Conservation (phyloP, 2,113 vertebrate genomes). For the Cervus canadensis region DNA sequence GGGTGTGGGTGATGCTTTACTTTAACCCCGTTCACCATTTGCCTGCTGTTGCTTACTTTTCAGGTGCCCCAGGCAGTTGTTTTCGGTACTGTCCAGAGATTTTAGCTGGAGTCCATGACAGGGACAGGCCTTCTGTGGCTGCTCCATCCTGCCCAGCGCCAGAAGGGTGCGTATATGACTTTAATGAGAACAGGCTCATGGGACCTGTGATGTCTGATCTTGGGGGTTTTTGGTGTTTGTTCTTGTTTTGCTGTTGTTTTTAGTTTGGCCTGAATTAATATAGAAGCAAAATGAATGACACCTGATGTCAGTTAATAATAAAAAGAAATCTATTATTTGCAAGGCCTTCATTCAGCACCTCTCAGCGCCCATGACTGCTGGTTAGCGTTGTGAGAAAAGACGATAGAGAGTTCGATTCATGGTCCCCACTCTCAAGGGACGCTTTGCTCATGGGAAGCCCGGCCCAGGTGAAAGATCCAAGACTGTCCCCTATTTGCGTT, state of each 20-base stretch:
- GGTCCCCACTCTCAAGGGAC: not conserved
- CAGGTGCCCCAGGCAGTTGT: not conserved
- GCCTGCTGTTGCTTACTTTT: not conserved
- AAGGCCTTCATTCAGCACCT: not conserved
- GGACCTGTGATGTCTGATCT: not conserved
- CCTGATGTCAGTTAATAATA: not conserved
- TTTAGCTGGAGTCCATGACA: not conserved
- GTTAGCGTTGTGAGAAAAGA: not conserved
- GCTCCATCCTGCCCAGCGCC: not conserved
- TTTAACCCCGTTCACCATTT: not conserved
- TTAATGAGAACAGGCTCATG: not conserved
- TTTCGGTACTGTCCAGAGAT: not conserved
- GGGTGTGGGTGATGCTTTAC: not conserved
- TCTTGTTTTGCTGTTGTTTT: not conserved
- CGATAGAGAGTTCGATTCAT: not conserved
- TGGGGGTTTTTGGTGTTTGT: not conserved
- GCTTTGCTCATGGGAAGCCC: not conserved
- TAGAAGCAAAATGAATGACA: not conserved
- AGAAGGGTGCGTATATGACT: not conserved
- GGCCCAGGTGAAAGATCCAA: not conserved
- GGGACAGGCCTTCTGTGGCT: not conserved
- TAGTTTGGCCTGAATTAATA: not conserved
- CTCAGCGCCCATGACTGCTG: no score
- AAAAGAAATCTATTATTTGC: not conserved
- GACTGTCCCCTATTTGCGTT: not conserved